Evolutionary conservation across 2,113 vertebrate species (phyloP), one percentile per base, ranked within the genome.

Genomic region (Aptenodytes patagonicus): DNA sequence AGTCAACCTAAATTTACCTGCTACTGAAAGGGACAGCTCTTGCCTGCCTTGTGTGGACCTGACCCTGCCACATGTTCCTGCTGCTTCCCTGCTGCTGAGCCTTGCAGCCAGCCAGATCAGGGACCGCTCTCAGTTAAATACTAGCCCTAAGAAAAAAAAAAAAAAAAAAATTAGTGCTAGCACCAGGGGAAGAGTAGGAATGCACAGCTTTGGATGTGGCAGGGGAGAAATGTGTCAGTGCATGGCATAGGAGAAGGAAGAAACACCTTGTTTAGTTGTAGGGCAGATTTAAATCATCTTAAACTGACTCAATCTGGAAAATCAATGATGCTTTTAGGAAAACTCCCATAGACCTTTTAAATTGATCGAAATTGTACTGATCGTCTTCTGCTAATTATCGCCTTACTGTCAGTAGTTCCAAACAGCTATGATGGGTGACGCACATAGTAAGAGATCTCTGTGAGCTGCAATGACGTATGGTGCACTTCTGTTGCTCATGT

Each of bases 41-140:
- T 86, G 75, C 71, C 83, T 95, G 93, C 83, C 68, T 78, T 77
- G 40, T 65, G 79, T 66, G 25, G 64, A 89, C 58, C 83, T 96
- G 89, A 94, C 76, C 83, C 94, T 95, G 83, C 58, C 65, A 95
- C 75, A 52, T 61, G 76, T 77, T 93, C 90, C 76, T 92, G 88
- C n/a, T 84, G 87, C 57, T 83, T 95, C 73, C 93, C 87, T 93
- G 87, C 29, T 79, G 58, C 88, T 93, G 54, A 85, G 62, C 82
- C 94, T 88, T 83, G 75, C 44, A 92, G 85, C 62, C 78, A 95
- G 70, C 51, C 62, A 85, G 32, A 85, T 68, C 75, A 92, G 71
- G 49, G 79, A 85, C 75, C 0, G 1, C 58, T 65, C 58, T 85
- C 86, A 77, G 83, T 88, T 93, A 95, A 92, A 83, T 73, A 91